Evolutionary conservation across 2,797 vertebrate genomes (phyloP).

Genomic region (Pseudopleuronectes americanus): DNA sequence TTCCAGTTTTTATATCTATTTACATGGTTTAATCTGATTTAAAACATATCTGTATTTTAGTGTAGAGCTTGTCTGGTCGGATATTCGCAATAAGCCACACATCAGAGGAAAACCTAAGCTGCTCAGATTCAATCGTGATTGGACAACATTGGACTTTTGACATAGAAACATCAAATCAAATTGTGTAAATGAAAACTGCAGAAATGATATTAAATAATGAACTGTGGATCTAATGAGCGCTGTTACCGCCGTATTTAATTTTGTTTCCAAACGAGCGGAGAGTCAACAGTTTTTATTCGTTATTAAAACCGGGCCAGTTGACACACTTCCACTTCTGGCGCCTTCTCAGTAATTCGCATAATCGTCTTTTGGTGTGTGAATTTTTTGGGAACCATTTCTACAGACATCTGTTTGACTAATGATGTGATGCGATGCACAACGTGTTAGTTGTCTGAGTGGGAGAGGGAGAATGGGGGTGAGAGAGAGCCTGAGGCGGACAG

Average conservation of each 20-base stretch:
- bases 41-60: too few relatives aligned
- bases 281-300: slow-evolving; percentile 13
- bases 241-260: slow-evolving; percentile 13
- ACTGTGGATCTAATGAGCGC: background rate
- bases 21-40: too few relatives aligned
- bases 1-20: too few relatives aligned
- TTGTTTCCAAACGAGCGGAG: slow-evolving; percentile 22
- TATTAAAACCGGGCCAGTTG: slow-evolving; percentile 22
- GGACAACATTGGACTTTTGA: background rate
- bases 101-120: too few relatives aligned
- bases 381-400: slow-evolving; percentile 26
- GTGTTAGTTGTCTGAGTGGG: background rate
- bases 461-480: background rate
- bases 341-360: slow-evolving; percentile 38
- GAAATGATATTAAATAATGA: slow-evolving; percentile 4
- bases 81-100: too few relatives aligned
- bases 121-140: slow-evolving; percentile 1
- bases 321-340: slow-evolving; percentile 36
- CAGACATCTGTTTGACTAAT: slow-evolving; percentile 49
- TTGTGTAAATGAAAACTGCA: background rate
- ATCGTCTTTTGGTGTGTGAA: slow-evolving; percentile 29
- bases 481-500: background rate
- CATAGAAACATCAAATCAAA: background rate
- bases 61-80: too few relatives aligned
- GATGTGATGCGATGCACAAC: slow-evolving; percentile 37